Evolutionary conservation across 1,140 invertebrate species (phyloP).

Genomic region (Drosophila teissieri): DNA sequence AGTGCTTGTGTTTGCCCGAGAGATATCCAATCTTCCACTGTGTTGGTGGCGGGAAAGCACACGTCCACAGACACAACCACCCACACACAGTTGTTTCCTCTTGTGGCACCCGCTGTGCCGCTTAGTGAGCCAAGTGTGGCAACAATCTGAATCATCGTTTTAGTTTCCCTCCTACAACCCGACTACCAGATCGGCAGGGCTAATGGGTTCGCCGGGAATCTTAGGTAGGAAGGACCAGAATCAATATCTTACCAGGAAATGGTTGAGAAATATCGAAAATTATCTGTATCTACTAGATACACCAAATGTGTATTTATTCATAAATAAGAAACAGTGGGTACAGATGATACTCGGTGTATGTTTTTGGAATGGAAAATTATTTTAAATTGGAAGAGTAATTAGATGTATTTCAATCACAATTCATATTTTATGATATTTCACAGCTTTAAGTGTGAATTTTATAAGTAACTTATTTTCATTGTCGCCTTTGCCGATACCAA

Average conservation of each 20-base stretch:
- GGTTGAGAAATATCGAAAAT: background rate
- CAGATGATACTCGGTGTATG: too few relatives aligned
- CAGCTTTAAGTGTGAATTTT: background rate
- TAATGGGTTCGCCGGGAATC: background rate
- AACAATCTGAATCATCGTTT: conserved; percentile 79
- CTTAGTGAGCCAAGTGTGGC: conserved; percentile 65
- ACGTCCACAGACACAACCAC: conserved; percentile 12
- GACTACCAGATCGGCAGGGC: conserved; percentile 10
- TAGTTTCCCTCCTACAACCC: conserved; percentile 31
- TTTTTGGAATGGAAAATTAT: too few relatives aligned
- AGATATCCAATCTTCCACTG: conserved; percentile 22
- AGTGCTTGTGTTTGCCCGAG: conserved; percentile 61
- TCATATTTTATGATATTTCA: too few relatives aligned
- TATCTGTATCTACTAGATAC: too few relatives aligned
- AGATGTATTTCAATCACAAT: too few relatives aligned
- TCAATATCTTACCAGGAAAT: background rate
- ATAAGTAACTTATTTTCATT: background rate
- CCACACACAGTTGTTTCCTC: conserved; percentile 2
- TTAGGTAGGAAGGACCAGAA: background rate
- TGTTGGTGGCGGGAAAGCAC: conserved; percentile 17
- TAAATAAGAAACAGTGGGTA: too few relatives aligned
- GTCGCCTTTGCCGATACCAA: background rate
- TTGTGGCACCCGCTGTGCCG: conserved; percentile 36
- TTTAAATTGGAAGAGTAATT: too few relatives aligned
- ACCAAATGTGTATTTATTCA: too few relatives aligned